Conservation (phyloP, 2,888 invertebrate genomes). For the Tenthredo notha region DNA sequence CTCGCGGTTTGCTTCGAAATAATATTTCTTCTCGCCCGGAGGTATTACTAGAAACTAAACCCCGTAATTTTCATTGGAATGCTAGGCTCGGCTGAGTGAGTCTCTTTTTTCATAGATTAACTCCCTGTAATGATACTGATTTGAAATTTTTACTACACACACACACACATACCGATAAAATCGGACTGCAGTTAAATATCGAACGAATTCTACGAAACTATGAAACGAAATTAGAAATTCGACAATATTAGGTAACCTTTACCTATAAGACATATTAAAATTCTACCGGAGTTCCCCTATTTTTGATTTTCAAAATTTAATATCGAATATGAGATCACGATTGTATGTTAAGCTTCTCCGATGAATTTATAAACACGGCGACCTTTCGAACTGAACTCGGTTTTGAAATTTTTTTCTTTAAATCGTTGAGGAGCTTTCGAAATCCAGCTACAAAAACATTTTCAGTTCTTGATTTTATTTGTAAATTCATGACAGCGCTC, state of each 20-base stretch:
- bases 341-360: no score
- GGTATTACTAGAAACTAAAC: slow-evolving; percentile 42
- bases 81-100: slow-evolving; percentile 17
- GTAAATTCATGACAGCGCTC: not conserved
- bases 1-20: slow-evolving; percentile 4
- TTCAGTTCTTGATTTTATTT: not conserved
- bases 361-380: not conserved
- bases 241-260: not conserved
- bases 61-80: slow-evolving; percentile 52
- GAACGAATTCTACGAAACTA: not conserved
- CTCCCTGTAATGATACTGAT: slow-evolving; percentile 34
- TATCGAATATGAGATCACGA: not conserved
- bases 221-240: not conserved
- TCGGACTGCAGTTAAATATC: slow-evolving; percentile 2
- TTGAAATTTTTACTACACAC: not conserved
- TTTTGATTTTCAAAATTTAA: not conserved
- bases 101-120: slow-evolving; percentile 27
- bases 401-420: not conserved
- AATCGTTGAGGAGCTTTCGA: not conserved
- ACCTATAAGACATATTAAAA: not conserved
- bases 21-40: slow-evolving; percentile 49
- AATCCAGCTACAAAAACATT: not conserved
- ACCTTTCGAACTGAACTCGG: not conserved
- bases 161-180: not conserved
- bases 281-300: not conserved